Evolutionary conservation across 2,113 vertebrate genomes (phyloP), one percentile per base, ranked within the genome.

Genomic region (Protomyctophum bolini): DNA sequence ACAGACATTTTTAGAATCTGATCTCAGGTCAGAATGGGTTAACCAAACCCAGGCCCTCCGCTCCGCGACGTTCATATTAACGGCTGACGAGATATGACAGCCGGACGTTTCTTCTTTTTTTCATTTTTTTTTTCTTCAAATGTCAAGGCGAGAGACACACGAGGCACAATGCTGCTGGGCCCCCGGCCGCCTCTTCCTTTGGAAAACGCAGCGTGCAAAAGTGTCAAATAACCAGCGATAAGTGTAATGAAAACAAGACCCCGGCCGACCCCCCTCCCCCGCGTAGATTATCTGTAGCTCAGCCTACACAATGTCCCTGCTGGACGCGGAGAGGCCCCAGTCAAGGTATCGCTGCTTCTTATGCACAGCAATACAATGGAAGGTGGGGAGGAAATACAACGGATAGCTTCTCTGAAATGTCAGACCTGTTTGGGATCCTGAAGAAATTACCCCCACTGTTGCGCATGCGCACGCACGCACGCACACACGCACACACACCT

Each of bases 401-500:
- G 84, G 86, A 90, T 84, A 85, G 85, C 86, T 82, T 89, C 87
- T 88, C 72, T 82, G 73, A 91, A 91, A 91, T 91, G 90, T 92
- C 90, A 90, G 83, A 69, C 75, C 14, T 47, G 84, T 81, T 62
- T 85, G 88, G 48, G 85, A 77, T 87, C 86, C 84, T 51, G 74
- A 80, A 73, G 81, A 88, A 91, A 87, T 84, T 84, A 79, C 72
- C 82, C 77, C 84, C 81, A 21, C 21, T 21, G 21, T 21, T 21
- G 21, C 21, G 21, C 21, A 21, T 21, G 21, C 51, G 3, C 33
- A 3, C 33, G 0, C 33, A 41, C 2, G 5, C 33, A 41, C 33
- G 5, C 33, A 41, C 33, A 41, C 33, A 4, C 33, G 4, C 33
- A 41, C 33, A 41, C 5, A 41, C 33, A 41, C 51, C 69, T 73